Evolutionary conservation across 2,888 invertebrate genomes (phyloP), one percentile per base, ranked within the genome.

Genomic region (Cephonodes hylas): DNA sequence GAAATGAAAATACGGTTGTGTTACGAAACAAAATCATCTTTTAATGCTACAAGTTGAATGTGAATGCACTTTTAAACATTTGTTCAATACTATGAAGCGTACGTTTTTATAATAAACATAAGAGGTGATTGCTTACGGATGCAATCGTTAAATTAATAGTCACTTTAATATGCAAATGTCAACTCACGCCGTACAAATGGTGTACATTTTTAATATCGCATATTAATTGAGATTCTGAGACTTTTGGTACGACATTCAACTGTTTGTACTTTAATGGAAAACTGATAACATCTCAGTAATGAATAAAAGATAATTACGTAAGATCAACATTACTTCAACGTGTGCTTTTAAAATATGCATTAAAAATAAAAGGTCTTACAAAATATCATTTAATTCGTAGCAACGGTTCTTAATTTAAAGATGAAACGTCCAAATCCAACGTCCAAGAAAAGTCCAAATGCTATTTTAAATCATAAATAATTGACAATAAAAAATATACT

Each of bases 141-240:
- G 68, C 66, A 69, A 68, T 70, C 72, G 62, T 75, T 66, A 72
- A 73, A 67, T 69, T 65, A 71, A 74, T 70, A 66, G 59, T 58
- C 44, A 66, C 65, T 66, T 74, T 62, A 62, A 63, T 77, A 75
- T 75, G 72, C 72, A 71, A 75, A 78, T 76, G 68, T 71, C 48
- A 59, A 66, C 64, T 69, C 64, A 67, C 65, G 65, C 64, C 67
- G 64, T 70, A 73, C 63, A 67, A 67, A 62, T 63, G 71, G 74
- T 68, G 72, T 79, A 75, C 76, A 75, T 76, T 66, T 66, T 70
- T 66, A 63, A 73, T 66, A 68, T 69, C 69, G 72, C 76, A 77
- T 74, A 71, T 72, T 75, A 68, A 76, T 73, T 75, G 66, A 71
- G n/a, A 46, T 23, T n/a, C 6, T 8, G 27, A 15, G 27, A 2